Base-by-base conservation (phyloP, 2,113 vertebrate species). In the Toxostoma redivivum region DNA sequence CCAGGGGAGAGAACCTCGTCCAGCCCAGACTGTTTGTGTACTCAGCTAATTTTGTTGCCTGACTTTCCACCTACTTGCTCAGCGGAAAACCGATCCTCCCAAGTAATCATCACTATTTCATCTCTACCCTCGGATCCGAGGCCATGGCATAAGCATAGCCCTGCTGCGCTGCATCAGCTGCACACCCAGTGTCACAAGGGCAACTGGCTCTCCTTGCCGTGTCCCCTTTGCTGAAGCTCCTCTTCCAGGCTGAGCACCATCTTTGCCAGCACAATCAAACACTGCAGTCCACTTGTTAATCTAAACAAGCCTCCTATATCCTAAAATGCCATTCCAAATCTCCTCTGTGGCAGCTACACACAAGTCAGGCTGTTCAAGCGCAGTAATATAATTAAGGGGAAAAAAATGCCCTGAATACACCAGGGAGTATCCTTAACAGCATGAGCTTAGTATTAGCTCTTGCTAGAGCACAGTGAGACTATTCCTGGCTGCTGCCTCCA, bases 1-100 rank as follows among this genome's bases (percentile, higher is more conserved):
- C 60, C 79, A 0, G 0, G 90, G 64, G 94, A 81, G 44, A 78
- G 72, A 90, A 82, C 56, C 80, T 92, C 85, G 22, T 95, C 90
- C 92, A 94, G 90, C 72, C 76, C 88, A 85, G 93, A 95, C 93
- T 95, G 94, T 92, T 97, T 95, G 92, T 97, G 95, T 96, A 94
- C 92, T 95, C 96, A 93, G 94, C 90, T 96, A 95, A 95, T 95
- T 95, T 82, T 95, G 95, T 82, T 95, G 95, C 93, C 85, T 95
- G 92, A 96, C 90, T 95, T 97, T 95, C 94, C 95, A 96, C 94
- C 92, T 95, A 96, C 94, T 96, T 90, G 86, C 92, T 96, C 92
- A 96, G 96, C 83, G 0, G 96, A 97, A 97, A 97, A 66, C 47
- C 0, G 86, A 97, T 97, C 88, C 95, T 83, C 88, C 76, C 82